Percentiles rank a stretch among this genome's conserved stretches.
Evolutionary conservation across 2,888 invertebrate genomes (phyloP).

Genomic region (Brachycybe producta): DNA sequence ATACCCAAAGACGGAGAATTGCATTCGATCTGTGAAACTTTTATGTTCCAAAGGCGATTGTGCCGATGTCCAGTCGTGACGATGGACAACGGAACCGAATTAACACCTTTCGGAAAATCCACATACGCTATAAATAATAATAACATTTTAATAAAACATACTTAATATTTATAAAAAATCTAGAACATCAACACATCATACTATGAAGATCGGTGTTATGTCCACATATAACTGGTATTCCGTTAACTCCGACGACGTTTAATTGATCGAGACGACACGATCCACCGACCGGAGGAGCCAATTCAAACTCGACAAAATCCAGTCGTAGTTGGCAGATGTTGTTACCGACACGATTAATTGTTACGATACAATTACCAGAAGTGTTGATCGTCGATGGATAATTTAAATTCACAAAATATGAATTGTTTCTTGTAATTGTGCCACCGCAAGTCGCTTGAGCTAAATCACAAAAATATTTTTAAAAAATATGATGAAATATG

Average conservation of each 20-base stretch:
- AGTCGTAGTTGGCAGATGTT: constrained; percentile 20
- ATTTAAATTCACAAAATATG: constrained; percentile 19
- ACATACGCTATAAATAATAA: constrained; percentile 16
- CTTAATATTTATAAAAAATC: not conserved
- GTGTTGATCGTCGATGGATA: constrained; percentile 20
- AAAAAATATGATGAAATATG: not conserved
- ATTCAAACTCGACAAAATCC: constrained; percentile 20
- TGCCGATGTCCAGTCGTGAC: constrained; percentile 19
- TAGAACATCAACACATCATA: not conserved
- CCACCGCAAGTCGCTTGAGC: constrained; percentile 18
- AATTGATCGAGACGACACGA: constrained; percentile 20
- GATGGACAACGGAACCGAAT: constrained; percentile 20
- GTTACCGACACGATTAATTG: constrained; percentile 19
- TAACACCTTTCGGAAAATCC: constrained; percentile 21
- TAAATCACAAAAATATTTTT: constrained; percentile 1
- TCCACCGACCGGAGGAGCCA: constrained; percentile 18
- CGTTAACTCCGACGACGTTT: constrained; percentile 21
- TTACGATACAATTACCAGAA: constrained; percentile 20
- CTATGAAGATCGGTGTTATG: constrained; percentile 19
- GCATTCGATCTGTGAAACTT: constrained; percentile 21
- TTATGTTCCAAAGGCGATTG: constrained; percentile 19
- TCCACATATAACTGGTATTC: constrained; percentile 20
- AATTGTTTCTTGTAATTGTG: constrained; percentile 19
- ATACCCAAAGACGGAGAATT: constrained; percentile 21
- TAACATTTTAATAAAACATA: not conserved